Evolutionary conservation across 1,140 invertebrate genomes (phyloP).

Genomic region (Drosophila biarmipes): DNA sequence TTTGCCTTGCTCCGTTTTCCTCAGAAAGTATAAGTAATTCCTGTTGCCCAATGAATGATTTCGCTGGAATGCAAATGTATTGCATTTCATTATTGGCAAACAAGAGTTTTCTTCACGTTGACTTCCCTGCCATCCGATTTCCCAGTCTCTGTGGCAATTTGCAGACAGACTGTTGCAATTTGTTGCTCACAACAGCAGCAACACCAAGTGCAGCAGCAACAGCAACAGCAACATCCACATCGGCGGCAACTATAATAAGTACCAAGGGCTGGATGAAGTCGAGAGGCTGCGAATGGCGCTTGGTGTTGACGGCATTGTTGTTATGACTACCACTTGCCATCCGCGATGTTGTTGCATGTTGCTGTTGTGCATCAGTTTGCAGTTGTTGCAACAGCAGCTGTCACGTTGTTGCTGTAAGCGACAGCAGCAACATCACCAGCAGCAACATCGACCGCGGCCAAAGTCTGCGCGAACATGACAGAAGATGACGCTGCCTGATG

Average conservation of each 20-base stretch:
- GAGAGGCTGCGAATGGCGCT: constrained; percentile 56
- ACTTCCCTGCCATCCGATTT: constrained; percentile 15
- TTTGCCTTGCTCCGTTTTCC: not conserved
- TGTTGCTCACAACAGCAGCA: constrained; percentile 41
- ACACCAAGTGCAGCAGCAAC: constrained; percentile 10
- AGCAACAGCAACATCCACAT: constrained; percentile 2
- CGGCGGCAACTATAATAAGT: constrained; percentile 13
- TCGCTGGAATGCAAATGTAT: constrained; percentile 38
- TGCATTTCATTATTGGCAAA: constrained; percentile 53
- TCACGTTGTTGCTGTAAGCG: constrained; percentile 41
- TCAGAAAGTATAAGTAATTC: constrained; percentile 14
- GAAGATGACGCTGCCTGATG: constrained; percentile 49
- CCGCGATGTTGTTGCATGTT: constrained; percentile 47
- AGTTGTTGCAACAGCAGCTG: constrained; percentile 54
- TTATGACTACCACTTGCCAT: constrained; percentile 61
- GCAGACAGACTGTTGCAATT: constrained; percentile 50
- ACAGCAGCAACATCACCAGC: constrained; percentile 22
- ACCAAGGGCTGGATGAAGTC: constrained; percentile 29
- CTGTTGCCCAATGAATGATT: constrained; percentile 8
- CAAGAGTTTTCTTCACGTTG: constrained; percentile 30
- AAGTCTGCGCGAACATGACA: constrained; percentile 58
- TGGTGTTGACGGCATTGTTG: constrained; percentile 58
- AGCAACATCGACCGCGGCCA: constrained; percentile 45
- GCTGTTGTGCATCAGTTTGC: constrained; percentile 37
- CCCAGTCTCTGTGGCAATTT: constrained; percentile 49